These are phyloP conservation scores for Thinocorus orbignyianus DNA, from an alignment of 2,113 vertebrate genomes.

Conservation along the genomic window DNA sequence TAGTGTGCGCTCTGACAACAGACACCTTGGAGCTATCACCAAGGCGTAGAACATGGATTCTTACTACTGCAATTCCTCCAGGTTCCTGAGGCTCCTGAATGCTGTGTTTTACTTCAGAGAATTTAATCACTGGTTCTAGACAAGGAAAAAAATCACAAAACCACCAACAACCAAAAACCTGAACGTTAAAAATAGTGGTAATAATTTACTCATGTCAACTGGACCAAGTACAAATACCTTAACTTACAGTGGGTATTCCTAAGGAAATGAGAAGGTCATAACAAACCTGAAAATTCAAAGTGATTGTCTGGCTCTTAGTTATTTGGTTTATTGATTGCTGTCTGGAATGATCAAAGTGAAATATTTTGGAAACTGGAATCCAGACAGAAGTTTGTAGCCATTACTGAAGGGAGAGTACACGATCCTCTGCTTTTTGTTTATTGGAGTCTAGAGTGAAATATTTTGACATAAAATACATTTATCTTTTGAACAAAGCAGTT, in stretches of 20 bases:
- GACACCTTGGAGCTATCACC: conserved; percentile 85
- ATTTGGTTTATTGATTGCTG: neutral
- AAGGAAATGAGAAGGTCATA: neutral
- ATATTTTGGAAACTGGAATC: neutral
- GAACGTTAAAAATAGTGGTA: neutral
- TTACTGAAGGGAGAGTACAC: neutral
- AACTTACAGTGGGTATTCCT: neutral
- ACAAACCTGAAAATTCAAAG: neutral
- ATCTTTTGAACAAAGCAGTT: neutral
- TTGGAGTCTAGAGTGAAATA: neutral
- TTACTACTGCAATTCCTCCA: conserved; percentile 74
- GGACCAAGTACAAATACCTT: neutral
- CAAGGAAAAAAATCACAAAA: neutral
- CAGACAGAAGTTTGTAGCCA: neutral
- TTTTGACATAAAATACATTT: neutral
- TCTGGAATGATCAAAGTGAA: neutral
- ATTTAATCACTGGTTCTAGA: conserved; percentile 82
- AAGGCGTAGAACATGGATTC: conserved; percentile 77
- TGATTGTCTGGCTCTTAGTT: neutral
- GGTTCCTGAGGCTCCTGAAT: conserved; percentile 80
- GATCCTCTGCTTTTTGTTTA: neutral
- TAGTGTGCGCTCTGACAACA: conserved; percentile 84
- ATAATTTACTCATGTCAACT: neutral
- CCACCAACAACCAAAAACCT: neutral
- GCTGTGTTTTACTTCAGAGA: conserved; percentile 85